A percentile compares a stretch with the other conserved stretches of the same genome.
Conservation (phyloP, 2,113 vertebrate species). For the Corythaeola cristata region DNA sequence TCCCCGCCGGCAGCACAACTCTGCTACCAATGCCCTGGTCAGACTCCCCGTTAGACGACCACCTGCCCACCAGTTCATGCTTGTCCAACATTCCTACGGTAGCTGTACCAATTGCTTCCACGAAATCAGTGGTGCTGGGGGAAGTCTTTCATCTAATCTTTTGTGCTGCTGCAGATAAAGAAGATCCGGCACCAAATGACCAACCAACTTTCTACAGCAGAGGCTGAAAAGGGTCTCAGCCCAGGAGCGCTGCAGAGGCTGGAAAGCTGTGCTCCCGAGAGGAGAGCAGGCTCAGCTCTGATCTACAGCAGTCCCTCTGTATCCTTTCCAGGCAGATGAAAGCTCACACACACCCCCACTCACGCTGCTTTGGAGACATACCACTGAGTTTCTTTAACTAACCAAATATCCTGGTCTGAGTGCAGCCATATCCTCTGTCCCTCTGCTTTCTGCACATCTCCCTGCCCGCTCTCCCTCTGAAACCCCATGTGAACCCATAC, state of each 20-base stretch:
- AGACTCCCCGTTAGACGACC: accelerated
- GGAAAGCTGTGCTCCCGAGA: not conserved
- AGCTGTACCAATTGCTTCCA: not conserved
- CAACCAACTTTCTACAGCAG: accelerated
- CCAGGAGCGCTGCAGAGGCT: not conserved
- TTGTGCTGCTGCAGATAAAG: not conserved
- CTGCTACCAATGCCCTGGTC: accelerated
- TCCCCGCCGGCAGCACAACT: accelerated
- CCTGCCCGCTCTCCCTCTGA: not conserved
- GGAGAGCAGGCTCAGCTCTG: not conserved
- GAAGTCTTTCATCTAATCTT: not conserved
- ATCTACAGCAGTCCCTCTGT: not conserved
- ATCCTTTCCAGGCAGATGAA: not conserved
- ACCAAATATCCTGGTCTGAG: not conserved
- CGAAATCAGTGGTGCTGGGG: not conserved
- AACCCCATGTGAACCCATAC: not conserved
- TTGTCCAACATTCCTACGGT: not conserved
- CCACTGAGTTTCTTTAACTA: not conserved
- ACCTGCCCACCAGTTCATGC: accelerated
- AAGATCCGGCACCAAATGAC: not conserved
- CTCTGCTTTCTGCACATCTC: not conserved
- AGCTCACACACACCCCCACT: accelerated
- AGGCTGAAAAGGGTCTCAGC: not conserved
- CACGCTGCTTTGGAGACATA: accelerated
- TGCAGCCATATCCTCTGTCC: not conserved